Percentiles rank a stretch among this genome's conserved stretches.
Conservation (phyloP, 2,797 vertebrate species). For the Saxicola maurus region DNA sequence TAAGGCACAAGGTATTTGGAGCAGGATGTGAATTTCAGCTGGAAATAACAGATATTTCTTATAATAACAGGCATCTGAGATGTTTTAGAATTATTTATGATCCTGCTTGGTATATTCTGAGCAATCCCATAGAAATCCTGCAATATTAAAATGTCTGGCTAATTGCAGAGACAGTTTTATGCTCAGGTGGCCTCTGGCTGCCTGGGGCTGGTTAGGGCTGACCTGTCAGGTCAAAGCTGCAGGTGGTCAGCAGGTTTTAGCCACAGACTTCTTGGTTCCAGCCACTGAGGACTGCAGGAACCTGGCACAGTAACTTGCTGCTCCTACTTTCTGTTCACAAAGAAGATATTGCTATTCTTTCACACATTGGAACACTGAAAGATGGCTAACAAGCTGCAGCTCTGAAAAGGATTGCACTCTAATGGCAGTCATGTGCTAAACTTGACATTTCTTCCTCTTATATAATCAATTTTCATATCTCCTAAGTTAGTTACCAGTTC, state of each 20-base stretch:
- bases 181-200: neutral
- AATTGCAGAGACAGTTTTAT: neutral
- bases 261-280: neutral
- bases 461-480: neutral
- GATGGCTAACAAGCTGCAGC: neutral
- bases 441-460: neutral
- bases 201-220: neutral
- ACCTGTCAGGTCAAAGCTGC: neutral
- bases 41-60: neutral
- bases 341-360: neutral
- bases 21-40: neutral
- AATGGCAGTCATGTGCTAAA: neutral
- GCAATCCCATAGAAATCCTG: neutral
- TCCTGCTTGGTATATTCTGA: neutral
- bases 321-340: neutral
- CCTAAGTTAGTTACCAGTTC: neutral
- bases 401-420: neutral
- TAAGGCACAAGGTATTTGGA: neutral
- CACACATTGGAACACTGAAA: accelerated
- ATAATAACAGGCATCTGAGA: neutral
- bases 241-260: neutral
- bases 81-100: neutral
- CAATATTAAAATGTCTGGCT: neutral
- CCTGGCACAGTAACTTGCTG: neutral
- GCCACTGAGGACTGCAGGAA: neutral